Evolutionary conservation across 1,140 invertebrate genomes (phyloP).

Genomic region (Caenorhabditis remanei): DNA sequence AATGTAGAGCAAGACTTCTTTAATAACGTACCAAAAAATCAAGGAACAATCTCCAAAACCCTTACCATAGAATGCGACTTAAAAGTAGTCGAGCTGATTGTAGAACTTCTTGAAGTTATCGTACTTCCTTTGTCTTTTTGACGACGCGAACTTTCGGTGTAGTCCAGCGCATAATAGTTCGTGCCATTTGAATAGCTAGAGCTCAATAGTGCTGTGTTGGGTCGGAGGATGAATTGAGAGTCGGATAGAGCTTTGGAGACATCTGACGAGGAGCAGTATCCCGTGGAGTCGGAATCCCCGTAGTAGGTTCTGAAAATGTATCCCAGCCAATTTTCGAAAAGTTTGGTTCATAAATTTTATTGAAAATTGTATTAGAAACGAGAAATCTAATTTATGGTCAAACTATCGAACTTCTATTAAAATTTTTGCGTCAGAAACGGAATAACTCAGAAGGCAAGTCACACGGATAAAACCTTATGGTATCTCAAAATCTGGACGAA

Average conservation of each 20-base stretch:
- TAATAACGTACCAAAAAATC: no score
- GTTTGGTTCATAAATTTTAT: no score
- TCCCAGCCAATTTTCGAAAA: no score
- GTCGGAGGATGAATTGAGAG: slow-evolving; percentile 37
- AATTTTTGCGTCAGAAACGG: no score
- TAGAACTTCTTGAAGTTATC: slow-evolving; percentile 9
- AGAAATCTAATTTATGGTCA: no score
- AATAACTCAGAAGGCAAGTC: no score
- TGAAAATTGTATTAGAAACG: no score
- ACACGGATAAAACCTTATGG: no score
- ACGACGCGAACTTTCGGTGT: not conserved
- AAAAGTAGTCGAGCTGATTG: slow-evolving; percentile 31
- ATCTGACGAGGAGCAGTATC: slow-evolving; percentile 18
- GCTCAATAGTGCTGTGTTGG: slow-evolving; percentile 20
- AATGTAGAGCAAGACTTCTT: no score
- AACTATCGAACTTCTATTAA: no score
- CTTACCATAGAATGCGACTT: slow-evolving; percentile 14
- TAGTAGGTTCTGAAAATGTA: not conserved
- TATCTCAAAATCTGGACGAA: no score
- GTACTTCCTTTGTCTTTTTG: slow-evolving; percentile 16
- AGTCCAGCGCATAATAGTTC: slow-evolving; percentile 26
- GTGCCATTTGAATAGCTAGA: slow-evolving; percentile 24
- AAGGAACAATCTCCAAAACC: no score
- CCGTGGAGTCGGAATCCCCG: slow-evolving; percentile 33
- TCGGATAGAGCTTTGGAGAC: slow-evolving; percentile 38